phyloP scores from a whole-genome alignment of 2,888 invertebrate genomes.

The Macropis europaea region DNA sequence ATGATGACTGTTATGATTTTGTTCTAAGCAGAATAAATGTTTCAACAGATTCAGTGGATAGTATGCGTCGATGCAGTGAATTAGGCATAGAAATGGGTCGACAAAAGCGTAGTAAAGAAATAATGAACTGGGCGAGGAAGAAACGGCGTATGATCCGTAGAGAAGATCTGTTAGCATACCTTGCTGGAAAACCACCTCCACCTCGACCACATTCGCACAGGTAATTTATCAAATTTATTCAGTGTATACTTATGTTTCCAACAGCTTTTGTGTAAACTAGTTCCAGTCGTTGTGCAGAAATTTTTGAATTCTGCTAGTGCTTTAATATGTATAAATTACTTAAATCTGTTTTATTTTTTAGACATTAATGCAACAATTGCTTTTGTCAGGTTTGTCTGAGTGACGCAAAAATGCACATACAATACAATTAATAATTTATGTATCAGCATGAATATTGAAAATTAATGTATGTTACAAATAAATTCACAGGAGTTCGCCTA shows the following conservation, averaged over 20 bases:
- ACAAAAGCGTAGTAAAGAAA: conserved; percentile 87
- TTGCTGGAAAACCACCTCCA: conserved; percentile 87
- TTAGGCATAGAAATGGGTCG: conserved; percentile 87
- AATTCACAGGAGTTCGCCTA: conserved; percentile 80
- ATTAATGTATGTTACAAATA: neutral
- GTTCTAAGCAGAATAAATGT: conserved; percentile 6
- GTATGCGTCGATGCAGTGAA: conserved; percentile 85
- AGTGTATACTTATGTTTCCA: neutral
- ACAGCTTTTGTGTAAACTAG: neutral
- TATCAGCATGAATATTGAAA: neutral
- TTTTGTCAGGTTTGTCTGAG: conserved; percentile 11
- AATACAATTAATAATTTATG: neutral
- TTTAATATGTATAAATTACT: neutral
- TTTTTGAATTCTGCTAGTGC: neutral
- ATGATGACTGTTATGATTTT: neutral
- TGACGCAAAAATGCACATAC: conserved; percentile 6
- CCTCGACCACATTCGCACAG: conserved; percentile 82
- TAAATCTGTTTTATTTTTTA: conserved; percentile 6
- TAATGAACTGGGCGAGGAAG: conserved; percentile 89
- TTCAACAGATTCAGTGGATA: conserved; percentile 86
- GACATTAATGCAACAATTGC: conserved; percentile 9
- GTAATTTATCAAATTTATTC: conserved; percentile 61
- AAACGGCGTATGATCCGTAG: conserved; percentile 87
- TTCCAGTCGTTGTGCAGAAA: neutral
- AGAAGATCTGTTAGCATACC: conserved; percentile 88